Percentiles rank a stretch among this genome's conserved stretches.
Evolutionary conservation across 2,888 invertebrate genomes (phyloP).

Genomic region (Cheilosia urbana): DNA sequence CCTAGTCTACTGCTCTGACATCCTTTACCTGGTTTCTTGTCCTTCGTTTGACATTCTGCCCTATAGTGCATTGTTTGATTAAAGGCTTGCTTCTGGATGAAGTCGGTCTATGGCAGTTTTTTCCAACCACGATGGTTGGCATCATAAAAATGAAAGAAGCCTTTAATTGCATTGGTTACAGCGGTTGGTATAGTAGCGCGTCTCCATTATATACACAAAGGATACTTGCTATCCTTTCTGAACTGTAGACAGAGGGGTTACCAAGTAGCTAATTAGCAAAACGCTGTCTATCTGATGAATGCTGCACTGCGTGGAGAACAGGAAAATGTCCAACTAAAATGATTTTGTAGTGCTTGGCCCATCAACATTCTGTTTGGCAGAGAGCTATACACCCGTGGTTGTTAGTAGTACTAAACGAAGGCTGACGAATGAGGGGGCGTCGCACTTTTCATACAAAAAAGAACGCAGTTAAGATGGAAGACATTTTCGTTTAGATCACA

Average conservation of each 20-base stretch:
- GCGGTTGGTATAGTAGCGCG: conserved; percentile 1
- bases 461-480: too few species aligned
- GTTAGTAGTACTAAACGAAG: too few species aligned
- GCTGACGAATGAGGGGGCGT: too few species aligned
- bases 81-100: conserved; percentile 27
- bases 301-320: conserved; percentile 17
- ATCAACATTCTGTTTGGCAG: conserved; percentile 18
- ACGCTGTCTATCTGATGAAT: conserved; percentile 36
- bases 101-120: not conserved
- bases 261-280: conserved; percentile 68
- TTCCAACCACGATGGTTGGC: conserved; percentile 19
- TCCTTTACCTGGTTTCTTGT: conserved; percentile 57
- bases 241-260: conserved; percentile 23
- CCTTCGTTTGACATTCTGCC: conserved; percentile 57
- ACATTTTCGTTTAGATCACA: too few species aligned
- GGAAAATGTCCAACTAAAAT: conserved; percentile 9
- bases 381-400: not conserved
- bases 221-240: conserved; percentile 37
- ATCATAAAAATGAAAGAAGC: conserved; percentile 58
- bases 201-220: conserved; percentile 41
- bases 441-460: too few species aligned
- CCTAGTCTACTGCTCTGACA: conserved; percentile 13
- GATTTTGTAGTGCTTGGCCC: conserved; percentile 13
- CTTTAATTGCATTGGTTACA: conserved; percentile 65
- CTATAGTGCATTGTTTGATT: not conserved